A percentile compares a stretch with the other conserved stretches of the same genome.
These are phyloP conservation scores for Psettodes erumei DNA, from an alignment of 2,113 vertebrate species.

Conservation along the genomic window DNA sequence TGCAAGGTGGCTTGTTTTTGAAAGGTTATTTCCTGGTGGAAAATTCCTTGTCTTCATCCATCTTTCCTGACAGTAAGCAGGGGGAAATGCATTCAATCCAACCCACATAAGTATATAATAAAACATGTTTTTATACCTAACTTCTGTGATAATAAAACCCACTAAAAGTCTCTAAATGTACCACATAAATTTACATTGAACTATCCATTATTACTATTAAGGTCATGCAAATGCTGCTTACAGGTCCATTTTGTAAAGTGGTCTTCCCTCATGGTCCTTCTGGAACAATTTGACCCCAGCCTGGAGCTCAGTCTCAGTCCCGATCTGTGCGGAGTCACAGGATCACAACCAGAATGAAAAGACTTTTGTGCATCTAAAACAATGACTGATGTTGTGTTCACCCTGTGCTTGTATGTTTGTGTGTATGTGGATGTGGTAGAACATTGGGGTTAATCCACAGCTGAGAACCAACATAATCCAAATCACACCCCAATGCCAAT, in stretches of 20 bases:
- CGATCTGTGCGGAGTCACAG: constrained; percentile 53
- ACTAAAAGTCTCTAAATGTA: constrained; percentile 28
- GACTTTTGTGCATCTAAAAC: constrained; percentile 75
- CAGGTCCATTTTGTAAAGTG: constrained; percentile 5
- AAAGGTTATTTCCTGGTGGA: constrained; percentile 1
- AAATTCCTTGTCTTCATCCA: background rate
- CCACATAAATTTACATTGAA: constrained; percentile 1
- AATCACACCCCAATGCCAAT: constrained; percentile 72
- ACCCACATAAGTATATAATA: background rate
- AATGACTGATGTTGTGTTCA: constrained; percentile 65
- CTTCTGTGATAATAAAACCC: background rate
- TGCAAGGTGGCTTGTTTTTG: constrained; percentile 10
- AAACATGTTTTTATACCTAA: too few relatives aligned
- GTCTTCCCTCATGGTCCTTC: constrained; percentile 24
- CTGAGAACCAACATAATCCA: constrained; percentile 72
- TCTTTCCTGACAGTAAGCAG: constrained; percentile 11
- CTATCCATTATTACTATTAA: background rate
- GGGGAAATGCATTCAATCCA: background rate
- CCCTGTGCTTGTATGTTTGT: constrained; percentile 19
- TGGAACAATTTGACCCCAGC: constrained; percentile 32
- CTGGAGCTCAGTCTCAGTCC: constrained; percentile 32
- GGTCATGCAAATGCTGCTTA: constrained; percentile 18
- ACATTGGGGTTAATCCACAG: constrained; percentile 65
- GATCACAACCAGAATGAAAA: constrained; percentile 64
- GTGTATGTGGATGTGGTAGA: constrained; percentile 33